Base-by-base conservation (phyloP, 2,797 vertebrate species). In the Sarcoramphus papa region DNA sequence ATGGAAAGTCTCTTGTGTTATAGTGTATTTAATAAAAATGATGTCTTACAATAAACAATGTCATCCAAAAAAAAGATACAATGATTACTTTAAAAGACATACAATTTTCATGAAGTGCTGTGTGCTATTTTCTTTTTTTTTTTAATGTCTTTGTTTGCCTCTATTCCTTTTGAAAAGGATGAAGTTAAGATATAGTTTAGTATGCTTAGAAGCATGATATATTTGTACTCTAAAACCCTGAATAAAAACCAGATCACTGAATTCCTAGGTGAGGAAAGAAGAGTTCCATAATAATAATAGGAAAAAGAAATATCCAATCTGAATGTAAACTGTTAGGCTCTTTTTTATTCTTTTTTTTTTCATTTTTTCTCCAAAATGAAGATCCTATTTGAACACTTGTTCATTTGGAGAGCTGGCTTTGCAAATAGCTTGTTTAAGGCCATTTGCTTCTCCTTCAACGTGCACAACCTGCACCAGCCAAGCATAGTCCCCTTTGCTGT, bases 11-110 rank as follows among this genome's bases (percentile, higher is more conserved):
- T 98, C 97, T 98, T 98, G 98, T 99, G 98, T 98, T 98, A 98
- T 97, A 98, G 97, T 99, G 98, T 99, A 98, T 99, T 99, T 98
- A 99, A 99, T 99, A 99, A 99, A 99, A 98, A 98, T 98, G 97
- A 98, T 98, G 98, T 99, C 98, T 98, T 98, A 99, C 97, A 96
- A 96, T 95, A 96, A 97, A 95, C 93, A 97, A 94, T 95, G 92
- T 97, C 93, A 97, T 97, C 97, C 69, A 89, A 94, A 97, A 96
- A 78, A 95, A 89, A 97, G 64, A 85, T 89, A 69, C 89, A 79
- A 83, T 67, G 75, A 60, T 96, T 97, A 72, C 84, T 97, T 95
- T 68, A 47, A 90, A 86, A 63, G 81, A 48, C 64, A 31, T 53
- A 48, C 18, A 73, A 57, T 77, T 74, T 92, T 75, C 51, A 51